Evolutionary conservation across 2,113 vertebrate species (phyloP).

Genomic region (Canis aureus): DNA sequence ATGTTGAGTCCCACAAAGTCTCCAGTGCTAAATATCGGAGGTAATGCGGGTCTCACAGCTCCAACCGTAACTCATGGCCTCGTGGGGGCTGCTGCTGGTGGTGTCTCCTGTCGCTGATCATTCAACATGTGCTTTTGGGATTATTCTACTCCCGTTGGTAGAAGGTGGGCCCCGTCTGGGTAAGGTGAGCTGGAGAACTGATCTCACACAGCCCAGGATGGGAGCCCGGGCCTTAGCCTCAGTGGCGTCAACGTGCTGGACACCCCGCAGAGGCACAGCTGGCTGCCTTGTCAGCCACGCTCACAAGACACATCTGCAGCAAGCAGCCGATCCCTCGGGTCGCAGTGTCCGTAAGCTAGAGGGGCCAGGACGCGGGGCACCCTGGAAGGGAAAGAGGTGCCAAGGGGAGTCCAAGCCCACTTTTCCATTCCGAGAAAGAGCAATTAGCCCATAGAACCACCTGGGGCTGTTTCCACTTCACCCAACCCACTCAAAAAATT

Average conservation of each 20-base stretch:
- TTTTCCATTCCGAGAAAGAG: neutral
- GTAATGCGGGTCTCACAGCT: neutral
- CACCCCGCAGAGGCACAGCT: neutral
- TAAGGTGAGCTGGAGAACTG: neutral
- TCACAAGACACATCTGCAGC: fast-evolving
- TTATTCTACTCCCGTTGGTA: fast-evolving
- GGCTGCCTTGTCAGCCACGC: neutral
- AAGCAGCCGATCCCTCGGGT: neutral
- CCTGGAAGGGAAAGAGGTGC: neutral
- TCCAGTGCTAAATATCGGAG: neutral
- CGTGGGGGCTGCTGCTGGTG: fast-evolving
- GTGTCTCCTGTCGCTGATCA: fast-evolving
- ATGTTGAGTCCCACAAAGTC: neutral
- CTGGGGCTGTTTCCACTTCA: neutral
- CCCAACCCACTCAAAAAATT: neutral
- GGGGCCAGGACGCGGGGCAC: neutral
- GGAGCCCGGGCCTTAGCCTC: neutral
- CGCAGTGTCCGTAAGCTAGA: neutral
- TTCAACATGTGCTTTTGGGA: neutral
- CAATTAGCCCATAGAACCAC: neutral
- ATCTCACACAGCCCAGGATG: neutral
- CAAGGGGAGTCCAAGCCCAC: neutral
- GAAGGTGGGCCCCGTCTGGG: neutral
- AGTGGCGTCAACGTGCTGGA: fast-evolving
- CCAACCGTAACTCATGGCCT: fast-evolving